Base-by-base conservation (phyloP, 2,797 vertebrate genomes). In the Cyclopterus lumpus region DNA sequence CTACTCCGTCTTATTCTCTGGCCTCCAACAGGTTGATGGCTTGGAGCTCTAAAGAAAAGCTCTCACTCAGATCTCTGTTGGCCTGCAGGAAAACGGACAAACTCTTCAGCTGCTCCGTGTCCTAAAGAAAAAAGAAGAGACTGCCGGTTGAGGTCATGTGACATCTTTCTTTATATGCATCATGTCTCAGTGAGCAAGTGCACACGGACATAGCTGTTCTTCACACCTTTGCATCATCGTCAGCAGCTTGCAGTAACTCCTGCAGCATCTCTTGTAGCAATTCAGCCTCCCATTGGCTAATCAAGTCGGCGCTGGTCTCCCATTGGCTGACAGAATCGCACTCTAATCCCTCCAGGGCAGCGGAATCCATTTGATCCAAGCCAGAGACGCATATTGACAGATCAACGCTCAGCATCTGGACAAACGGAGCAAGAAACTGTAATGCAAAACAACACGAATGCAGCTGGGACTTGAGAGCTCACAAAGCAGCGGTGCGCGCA, bases 221-320 rank as follows among this genome's bases (percentile, higher is more conserved):
- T 34, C 28, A 28, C 40, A 93, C 91, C 82, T 69, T 55, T 9
- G 73, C 4, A 8, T 91, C 85, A 59, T 68, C 57, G 3, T 55
- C 81, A 28, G 62, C 67, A 53, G 8, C 34, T 0, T 83, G 62
- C 58, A 90, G 86, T 26, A 95, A 69, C 67, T 95, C 95, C 79
- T 91, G 88, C 72, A 95, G 85, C 72, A 87, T 93, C 80, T 96
- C 94, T 61, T 92, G 89, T 16, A 96, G 87, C 75, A 96, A 73
- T 81, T 94, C 91, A 32, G 83, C 74, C 82, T 97, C 96, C 89
- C 93, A 93, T 75, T 93, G 91, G 73, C 84, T 82, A 40, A 96
- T 83, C 36, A 86, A 79, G 2, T 80, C 68, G 0, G 54, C 54
- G 64, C 68, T 86, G 26, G 75, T 74, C 75, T 95, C 89, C 67